Percentiles rank a stretch among this genome's conserved stretches.
phyloP scores from a whole-genome alignment of 2,797 vertebrate genomes.

The Perodicticus potto region DNA sequence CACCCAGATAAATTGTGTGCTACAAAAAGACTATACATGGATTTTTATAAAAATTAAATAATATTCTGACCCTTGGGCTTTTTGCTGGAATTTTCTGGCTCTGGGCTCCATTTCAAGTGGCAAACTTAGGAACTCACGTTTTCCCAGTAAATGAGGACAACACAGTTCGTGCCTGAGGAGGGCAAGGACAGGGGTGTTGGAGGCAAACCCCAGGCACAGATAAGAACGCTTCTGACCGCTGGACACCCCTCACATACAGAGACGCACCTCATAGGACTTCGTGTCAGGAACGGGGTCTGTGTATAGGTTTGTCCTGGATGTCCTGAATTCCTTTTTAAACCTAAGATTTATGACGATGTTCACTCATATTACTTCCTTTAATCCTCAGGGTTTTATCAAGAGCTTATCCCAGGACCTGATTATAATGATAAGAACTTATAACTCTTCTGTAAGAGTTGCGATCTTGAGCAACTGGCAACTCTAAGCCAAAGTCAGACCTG shows the following conservation, averaged over 20 bases:
- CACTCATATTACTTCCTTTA: background rate
- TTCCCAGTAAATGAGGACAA: background rate
- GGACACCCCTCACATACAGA: background rate
- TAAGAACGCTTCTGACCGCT: background rate
- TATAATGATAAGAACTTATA: too few species aligned
- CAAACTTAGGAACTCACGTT: background rate
- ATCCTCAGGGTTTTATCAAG: background rate
- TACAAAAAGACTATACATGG: background rate
- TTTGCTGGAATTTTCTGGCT: background rate
- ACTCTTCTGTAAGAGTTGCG: background rate
- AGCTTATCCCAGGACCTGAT: background rate
- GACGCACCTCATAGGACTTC: background rate
- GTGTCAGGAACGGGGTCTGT: background rate
- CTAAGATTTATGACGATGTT: background rate
- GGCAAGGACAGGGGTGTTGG: too few species aligned
- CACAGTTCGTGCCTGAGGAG: rapidly evolving
- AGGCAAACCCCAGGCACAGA: background rate
- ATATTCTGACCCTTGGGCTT: rapidly evolving
- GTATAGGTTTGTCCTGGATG: background rate
- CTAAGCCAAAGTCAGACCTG: background rate
- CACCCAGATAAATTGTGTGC: background rate
- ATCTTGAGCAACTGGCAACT: background rate
- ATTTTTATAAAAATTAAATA: background rate
- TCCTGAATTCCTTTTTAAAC: background rate
- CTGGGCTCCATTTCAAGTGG: background rate